Base-by-base conservation (phyloP, 2,113 vertebrate genomes). In the Triplophysa siluroides region DNA sequence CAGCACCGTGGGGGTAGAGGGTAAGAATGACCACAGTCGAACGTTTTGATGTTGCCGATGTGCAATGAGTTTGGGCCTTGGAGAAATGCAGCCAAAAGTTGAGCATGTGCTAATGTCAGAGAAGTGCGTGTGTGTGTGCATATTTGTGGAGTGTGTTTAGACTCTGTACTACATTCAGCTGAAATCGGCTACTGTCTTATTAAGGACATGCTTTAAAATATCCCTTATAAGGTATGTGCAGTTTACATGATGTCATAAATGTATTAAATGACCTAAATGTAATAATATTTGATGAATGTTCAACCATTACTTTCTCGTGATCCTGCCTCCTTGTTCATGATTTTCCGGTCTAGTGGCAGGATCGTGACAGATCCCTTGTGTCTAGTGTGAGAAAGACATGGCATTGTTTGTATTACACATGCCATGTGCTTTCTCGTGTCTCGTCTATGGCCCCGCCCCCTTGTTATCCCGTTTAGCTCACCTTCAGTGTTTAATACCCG, bases 11-110 rank as follows among this genome's bases (percentile, higher is more conserved):
- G 3, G 68, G 7, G 84, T 86, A 88, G 85, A 62, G 82, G 86
- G 89, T 75, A 88, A 84, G 89, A 89, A 87, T 58, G 19, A 90
- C 87, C 77, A 83, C 86, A 71, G 72, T 83, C 65, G 29, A n/a
- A 68, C 85, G 54, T 86, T 86, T 88, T 85, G 83, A 77, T 54
- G 76, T 78, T 83, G 79, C 82, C 85, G 75, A 88, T 85, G 75
- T 71, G 79, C 78, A 90, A 90, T 88, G 75, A 89, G 90, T 87
- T 87, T 38, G 54, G 81, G 64, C 85, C 87, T 91, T 79, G 81
- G 81, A 87, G 87, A 87, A 75, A 85, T 78, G 83, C 87, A 81
- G 86, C 86, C 85, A 86, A 87, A 43, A 86, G 83, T 83, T 90
- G 64, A 78, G 76, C 62, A 24, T 52, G 69, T 65, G 78, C 19